A percentile compares a stretch with the other conserved stretches of the same genome.
phyloP scores from a whole-genome alignment of 2,113 vertebrate species.

The Lepisosteus oculatus region DNA sequence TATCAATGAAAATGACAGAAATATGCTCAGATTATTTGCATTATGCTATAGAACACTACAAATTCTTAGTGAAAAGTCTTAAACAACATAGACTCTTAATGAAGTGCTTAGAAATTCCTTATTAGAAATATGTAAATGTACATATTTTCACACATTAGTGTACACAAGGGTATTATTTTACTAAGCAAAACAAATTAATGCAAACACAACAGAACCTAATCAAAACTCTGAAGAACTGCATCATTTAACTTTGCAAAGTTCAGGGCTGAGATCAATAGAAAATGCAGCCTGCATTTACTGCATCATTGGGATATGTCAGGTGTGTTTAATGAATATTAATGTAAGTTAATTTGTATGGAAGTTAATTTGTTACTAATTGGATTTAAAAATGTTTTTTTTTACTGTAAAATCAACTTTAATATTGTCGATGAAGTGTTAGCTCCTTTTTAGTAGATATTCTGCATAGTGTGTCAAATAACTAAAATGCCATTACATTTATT shows the following conservation, averaged over 20 bases:
- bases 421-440: not conserved
- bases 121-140: too few species aligned
- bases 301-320: not conserved
- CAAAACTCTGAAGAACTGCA: not conserved
- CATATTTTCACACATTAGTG: too few species aligned
- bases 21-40: too few species aligned
- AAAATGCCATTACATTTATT: not conserved
- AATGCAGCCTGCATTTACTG: not conserved
- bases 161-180: too few species aligned
- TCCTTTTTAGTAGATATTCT: not conserved
- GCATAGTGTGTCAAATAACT: not conserved
- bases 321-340: conserved; percentile 1
- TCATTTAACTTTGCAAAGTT: not conserved
- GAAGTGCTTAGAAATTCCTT: too few species aligned
- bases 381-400: not conserved
- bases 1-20: too few species aligned
- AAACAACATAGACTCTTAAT: too few species aligned
- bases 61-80: too few species aligned
- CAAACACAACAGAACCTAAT: too few species aligned
- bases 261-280: not conserved
- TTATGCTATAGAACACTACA: too few species aligned
- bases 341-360: not conserved
- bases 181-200: too few species aligned
- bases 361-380: not conserved
- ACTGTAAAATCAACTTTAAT: not conserved